Evolutionary conservation across 2,888 invertebrate genomes (phyloP), one percentile per base, ranked within the genome.

Genomic region (Cyclophora punctaria): DNA sequence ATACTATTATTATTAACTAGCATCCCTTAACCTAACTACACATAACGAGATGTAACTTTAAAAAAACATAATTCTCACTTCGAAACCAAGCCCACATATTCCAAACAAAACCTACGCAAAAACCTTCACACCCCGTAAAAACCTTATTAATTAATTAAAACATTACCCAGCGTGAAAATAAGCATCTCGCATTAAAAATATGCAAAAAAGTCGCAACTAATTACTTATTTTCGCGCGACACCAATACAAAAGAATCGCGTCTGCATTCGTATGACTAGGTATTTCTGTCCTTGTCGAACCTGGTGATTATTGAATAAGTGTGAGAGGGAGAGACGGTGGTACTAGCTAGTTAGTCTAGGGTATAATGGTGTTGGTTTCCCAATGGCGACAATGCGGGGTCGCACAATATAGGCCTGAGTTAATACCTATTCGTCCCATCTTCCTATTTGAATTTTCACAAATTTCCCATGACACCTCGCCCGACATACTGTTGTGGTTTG

Each of bases 391-490:
- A 85, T 74, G 70, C 75, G 49, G 66, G 70, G 69, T 75, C 68
- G 69, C 78, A 78, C 75, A 82, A 76, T 81, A 73, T 73, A 68
- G 63, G 65, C 71, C 71, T 57, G 68, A 63, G 66, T 79, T 76
- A 78, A 80, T 75, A 73, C 79, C 84, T 79, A 87, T 86, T 87
- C 85, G 84, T 77, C 68, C 74, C 82, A 85, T 86, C 85, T 84
- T 88, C 85, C 87, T 86, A 86, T 88, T 89, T 89, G 84, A 89
- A 89, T 89, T 88, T 89, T 87, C 81, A 88, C 83, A 83, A 89
- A 89, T 89, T 89, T 89, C 89, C 89, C 89, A 79, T 84, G 89
- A 89, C 89, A 89, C 87, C 80, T 86, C 80, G 77, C 78, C 77
- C 82, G 71, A 79, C 82, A 83, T 79, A 75, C 71, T 58, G 71